Conservation (phyloP, 2,797 vertebrate genomes). For the Taenioides sp. region DNA sequence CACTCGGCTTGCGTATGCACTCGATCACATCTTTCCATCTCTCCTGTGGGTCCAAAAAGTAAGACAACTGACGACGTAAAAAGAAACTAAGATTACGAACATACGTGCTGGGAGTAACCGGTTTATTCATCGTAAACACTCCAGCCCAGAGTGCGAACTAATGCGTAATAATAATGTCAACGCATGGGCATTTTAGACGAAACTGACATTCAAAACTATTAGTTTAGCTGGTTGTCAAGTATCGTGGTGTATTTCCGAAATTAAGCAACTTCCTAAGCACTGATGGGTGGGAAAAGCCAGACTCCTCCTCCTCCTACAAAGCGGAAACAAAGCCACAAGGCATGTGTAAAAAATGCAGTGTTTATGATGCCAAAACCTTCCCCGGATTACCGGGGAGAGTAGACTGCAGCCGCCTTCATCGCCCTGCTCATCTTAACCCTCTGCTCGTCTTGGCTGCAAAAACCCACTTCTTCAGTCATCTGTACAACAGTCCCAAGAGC, state of each 20-base stretch:
- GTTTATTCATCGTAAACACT: constrained; percentile 71
- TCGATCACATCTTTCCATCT: constrained; percentile 85
- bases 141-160: accelerated
- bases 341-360: too few species aligned
- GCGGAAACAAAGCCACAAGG: constrained; percentile 39
- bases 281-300: constrained; percentile 10
- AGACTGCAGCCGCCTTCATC: too few species aligned
- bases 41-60: constrained; percentile 89
- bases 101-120: constrained; percentile 79
- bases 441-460: too few species aligned
- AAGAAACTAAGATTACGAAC: constrained; percentile 81
- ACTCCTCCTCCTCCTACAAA: constrained; percentile 36
- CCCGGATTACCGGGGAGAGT: too few species aligned
- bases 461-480: too few species aligned
- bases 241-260: constrained; percentile 50
- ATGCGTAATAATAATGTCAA: neutral
- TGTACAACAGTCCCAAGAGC: too few species aligned
- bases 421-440: too few species aligned
- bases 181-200: neutral
- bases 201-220: neutral
- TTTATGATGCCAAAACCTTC: too few species aligned
- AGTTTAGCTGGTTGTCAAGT: neutral
- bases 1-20: constrained; percentile 80
- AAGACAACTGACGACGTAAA: constrained; percentile 77
- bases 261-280: constrained; percentile 76